phyloP scores from a whole-genome alignment of 2,113 vertebrate genomes.

The Apistogramma diplotaenia region DNA sequence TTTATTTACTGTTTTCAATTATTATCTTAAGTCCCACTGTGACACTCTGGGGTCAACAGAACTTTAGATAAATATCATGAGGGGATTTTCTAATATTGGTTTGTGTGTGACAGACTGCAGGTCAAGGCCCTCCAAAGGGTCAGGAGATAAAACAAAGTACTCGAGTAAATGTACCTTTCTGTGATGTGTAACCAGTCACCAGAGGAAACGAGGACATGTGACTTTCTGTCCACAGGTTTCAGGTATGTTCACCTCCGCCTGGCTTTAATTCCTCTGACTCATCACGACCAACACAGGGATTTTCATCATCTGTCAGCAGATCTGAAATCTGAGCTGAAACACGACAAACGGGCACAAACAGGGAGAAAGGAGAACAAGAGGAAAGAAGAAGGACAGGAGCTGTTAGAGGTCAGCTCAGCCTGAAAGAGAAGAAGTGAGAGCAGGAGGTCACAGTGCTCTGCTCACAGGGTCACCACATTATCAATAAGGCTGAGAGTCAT shows the following conservation, averaged over 20 bases:
- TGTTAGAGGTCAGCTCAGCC: neutral
- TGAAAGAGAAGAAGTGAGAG: conserved; percentile 9
- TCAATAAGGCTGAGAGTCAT: neutral
- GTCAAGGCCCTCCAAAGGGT: neutral
- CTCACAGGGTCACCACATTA: neutral
- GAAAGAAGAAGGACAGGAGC: neutral
- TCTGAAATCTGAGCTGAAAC: neutral
- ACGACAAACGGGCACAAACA: neutral
- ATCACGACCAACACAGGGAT: neutral
- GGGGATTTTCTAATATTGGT: neutral
- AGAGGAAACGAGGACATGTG: neutral
- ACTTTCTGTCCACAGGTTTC: neutral
- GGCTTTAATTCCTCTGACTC: neutral
- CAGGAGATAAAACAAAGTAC: neutral
- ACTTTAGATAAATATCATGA: neutral
- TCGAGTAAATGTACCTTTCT: too few species aligned
- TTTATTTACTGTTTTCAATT: too few species aligned
- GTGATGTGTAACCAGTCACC: neutral
- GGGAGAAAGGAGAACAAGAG: neutral
- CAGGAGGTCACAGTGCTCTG: neutral
- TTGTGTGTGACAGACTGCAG: neutral
- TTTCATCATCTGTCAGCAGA: neutral
- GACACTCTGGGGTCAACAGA: neutral
- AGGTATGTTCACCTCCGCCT: neutral
- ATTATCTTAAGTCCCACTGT: neutral